phyloP scores from a whole-genome alignment of 2,113 vertebrate species.

The Guaruba guarouba region DNA sequence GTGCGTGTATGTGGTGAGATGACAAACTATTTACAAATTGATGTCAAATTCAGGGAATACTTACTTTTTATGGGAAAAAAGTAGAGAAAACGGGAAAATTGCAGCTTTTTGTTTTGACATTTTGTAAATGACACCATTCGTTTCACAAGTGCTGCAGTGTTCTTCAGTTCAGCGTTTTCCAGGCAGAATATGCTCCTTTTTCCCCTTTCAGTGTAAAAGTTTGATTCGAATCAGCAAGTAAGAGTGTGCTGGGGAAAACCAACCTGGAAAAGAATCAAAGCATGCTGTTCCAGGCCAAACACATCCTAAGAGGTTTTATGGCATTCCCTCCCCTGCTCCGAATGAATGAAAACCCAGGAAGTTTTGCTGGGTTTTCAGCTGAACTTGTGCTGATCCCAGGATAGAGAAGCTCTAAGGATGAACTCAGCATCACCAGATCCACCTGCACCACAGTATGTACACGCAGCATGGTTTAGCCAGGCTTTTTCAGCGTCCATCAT shows the following conservation, averaged over 20 bases:
- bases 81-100: neutral
- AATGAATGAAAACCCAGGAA: neutral
- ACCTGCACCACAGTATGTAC: rapidly evolving
- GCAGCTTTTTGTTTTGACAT: conserved; percentile 19
- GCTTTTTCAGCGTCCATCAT: neutral
- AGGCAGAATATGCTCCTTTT: neutral
- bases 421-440: neutral
- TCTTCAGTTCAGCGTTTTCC: neutral
- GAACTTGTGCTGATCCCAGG: neutral
- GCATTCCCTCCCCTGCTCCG: neutral
- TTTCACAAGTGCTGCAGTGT: neutral
- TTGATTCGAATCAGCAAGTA: neutral
- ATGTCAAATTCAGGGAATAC: neutral
- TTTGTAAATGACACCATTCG: neutral
- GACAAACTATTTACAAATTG: neutral
- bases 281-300: neutral
- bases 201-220: neutral
- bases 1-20: neutral
- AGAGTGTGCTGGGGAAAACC: neutral
- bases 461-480: rapidly evolving
- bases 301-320: neutral
- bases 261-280: neutral
- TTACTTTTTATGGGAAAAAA: rapidly evolving
- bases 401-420: neutral
- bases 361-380: neutral